Evolutionary conservation across 2,888 invertebrate genomes (phyloP), one percentile per base, ranked within the genome.

Genomic region (Pseudococcus longispinus): DNA sequence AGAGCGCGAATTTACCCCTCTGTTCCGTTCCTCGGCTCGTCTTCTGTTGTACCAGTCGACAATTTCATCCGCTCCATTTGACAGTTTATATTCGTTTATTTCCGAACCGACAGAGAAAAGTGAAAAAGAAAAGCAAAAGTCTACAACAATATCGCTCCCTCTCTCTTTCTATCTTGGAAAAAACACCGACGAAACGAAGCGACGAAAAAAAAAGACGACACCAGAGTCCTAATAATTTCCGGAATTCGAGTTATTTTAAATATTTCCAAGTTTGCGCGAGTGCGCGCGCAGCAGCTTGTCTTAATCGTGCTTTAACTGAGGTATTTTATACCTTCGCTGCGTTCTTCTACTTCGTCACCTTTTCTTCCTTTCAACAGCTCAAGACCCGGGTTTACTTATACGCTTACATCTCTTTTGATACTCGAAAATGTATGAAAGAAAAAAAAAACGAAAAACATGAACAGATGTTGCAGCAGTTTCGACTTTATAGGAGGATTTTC

Each of bases 51-150:
- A 55, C 5, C 55, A 55, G 55, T n/a, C 55, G 55, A 60, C 60
- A 23, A n/a, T 74, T 74, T 74, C 13, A 74, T 74, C 8, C 74
- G 74, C 74, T 74, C 74, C 74, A 74, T 74, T 74, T 74, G 74
- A 74, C 74, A 32, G 74, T 32, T 74, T 74, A 74, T 60, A 60
- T 60, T 60, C 60, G 60, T 60, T 60, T 60, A 60, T 60, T 60
- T 23, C 20, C 60, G 60, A 60, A 23, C 60, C 23, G 23, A n/a
- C 51, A 37, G 51, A 51, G 51, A 6, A 5, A 46, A 51, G 51
- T 18, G 51, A n/a, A 51, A 51, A 51, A 51, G 18, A 51, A 51
- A 51, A 51, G 51, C n/a, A 51, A 51, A 51, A 51, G 51, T 51
- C 51, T 18, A 15, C 51, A n/a, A 51, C 51, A 51, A 51, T 51